A percentile compares a stretch with the other conserved stretches of the same genome.
Conservation (phyloP, 2,797 vertebrate genomes). For the Leuciscus waleckii region DNA sequence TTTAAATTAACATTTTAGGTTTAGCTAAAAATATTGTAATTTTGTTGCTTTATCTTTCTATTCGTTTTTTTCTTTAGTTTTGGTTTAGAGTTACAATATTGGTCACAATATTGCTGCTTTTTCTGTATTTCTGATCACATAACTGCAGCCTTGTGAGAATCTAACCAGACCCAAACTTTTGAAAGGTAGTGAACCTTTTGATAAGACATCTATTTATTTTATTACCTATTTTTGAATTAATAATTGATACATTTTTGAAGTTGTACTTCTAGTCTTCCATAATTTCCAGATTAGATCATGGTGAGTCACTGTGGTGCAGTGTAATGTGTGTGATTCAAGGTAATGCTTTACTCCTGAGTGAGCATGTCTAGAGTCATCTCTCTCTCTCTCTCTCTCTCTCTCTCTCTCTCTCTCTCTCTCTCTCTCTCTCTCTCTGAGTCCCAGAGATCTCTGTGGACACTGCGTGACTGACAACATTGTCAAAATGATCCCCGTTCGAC, state of each 20-base stretch:
- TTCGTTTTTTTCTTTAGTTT: neutral
- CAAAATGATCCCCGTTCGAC: neutral
- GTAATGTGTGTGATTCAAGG: neutral
- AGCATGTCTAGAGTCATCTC: neutral
- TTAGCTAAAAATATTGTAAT: too few species aligned
- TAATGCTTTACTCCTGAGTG: neutral
- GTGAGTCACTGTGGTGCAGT: neutral
- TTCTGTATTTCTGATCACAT: neutral
- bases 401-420: neutral
- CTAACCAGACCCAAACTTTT: neutral
- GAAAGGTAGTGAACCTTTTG: neutral
- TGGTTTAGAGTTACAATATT: too few species aligned
- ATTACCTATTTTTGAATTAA: too few species aligned
- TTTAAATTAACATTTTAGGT: neutral
- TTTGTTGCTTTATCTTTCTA: too few species aligned
- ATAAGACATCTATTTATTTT: neutral
- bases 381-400: too few species aligned
- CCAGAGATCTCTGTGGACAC: neutral
- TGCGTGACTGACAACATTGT: neutral
- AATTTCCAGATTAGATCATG: too few species aligned
- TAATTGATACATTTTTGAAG: too few species aligned
- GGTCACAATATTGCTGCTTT: neutral
- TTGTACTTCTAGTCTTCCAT: too few species aligned
- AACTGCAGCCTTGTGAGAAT: neutral
- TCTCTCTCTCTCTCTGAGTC: neutral